Percentiles rank a stretch among this genome's conserved stretches.
Evolutionary conservation across 2,888 invertebrate species (phyloP).

Genomic region (Caenorhabditis sulstoni): DNA sequence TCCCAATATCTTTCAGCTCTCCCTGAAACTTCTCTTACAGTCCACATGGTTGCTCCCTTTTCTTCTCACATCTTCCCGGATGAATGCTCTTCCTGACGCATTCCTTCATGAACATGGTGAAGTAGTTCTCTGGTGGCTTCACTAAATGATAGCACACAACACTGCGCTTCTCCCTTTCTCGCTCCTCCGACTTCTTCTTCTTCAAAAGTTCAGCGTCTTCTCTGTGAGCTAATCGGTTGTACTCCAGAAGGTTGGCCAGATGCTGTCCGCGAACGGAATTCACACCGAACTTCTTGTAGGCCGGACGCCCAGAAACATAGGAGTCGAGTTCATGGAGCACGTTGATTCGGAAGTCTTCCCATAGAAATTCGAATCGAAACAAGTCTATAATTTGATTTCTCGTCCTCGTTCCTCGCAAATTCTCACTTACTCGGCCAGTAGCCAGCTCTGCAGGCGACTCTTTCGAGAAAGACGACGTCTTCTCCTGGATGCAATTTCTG

Average conservation of each 20-base stretch:
- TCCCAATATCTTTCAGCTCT: conserved; percentile 18
- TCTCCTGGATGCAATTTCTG: conserved; percentile 34
- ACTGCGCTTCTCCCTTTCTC: conserved; percentile 26
- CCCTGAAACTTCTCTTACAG: too few species aligned
- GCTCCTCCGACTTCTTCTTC: conserved; percentile 5
- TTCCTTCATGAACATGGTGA: conserved; percentile 24
- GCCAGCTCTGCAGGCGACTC: conserved; percentile 12
- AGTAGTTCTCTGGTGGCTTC: conserved; percentile 38
- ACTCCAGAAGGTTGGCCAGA: conserved; percentile 8
- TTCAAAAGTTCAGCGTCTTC: conserved; percentile 15
- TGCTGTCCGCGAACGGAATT: conserved; percentile 31
- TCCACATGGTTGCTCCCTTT: too few species aligned
- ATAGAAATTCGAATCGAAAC: conserved; percentile 7
- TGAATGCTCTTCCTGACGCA: conserved; percentile 13
- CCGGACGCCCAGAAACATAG: conserved; percentile 23
- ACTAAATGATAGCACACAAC: conserved; percentile 33
- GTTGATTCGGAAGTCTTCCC: conserved; percentile 25
- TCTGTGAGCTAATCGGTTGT: conserved; percentile 12
- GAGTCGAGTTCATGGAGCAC: conserved; percentile 21
- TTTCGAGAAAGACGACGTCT: conserved; percentile 35
- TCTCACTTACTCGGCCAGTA: conserved; percentile 20
- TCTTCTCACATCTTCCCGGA: conserved; percentile 33
- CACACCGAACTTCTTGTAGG: conserved; percentile 13
- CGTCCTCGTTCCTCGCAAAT: neutral
- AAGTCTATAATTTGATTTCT: neutral